Evolutionary conservation across 1,140 invertebrate species (phyloP), one percentile per base, ranked within the genome.

Genomic region (Plodia interpunctella): DNA sequence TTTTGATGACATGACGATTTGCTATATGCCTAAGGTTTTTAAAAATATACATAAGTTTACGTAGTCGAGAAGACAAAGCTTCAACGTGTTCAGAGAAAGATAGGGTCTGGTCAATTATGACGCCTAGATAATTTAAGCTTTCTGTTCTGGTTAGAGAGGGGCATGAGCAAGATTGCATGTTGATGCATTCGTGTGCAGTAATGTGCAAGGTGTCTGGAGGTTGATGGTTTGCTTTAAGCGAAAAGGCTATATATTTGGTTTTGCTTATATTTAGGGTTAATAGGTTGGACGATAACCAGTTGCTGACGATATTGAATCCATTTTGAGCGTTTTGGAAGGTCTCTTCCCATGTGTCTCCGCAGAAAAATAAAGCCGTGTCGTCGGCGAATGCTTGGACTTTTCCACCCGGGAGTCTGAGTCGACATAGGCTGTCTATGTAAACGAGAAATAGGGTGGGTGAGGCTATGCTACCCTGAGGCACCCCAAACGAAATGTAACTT

Each of bases 331-430:
- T 15, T n/a, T 5, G 5, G 8, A 15, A 8, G 5, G 28, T 38
- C 5, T 49, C 52, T 0, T 55, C 28, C 53, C 59, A 55, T 6
- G 20, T 49, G 1, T 49, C 18, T 11, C 32, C 53, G 10, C 28
- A 17, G 17, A 60, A 60, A n/a, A 60, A 15, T 0, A 60, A 1
- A 1, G 49, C 58, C 0, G 58, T 60, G 51, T 60, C 59, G 15
- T 55, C 59, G 2, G 53, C 53, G 18, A 20, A 56, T 5, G 38
- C 21, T 28, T 30, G 11, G 6, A 50, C 50, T 55, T 61, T 17
- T 2, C 11, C 28, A n/a, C 18, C 28, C 4, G 3, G 4, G 2
- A 35, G 13, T 5, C 19, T 2, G 15, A 50, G 11, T 9, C 55
- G 17, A 32, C 53, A 61, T 5, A 55, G 44, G 21, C 18, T 38